Percentiles rank a stretch among this genome's conserved stretches.
phyloP scores from a whole-genome alignment of 2,113 vertebrate species.

The Penelope pileata region DNA sequence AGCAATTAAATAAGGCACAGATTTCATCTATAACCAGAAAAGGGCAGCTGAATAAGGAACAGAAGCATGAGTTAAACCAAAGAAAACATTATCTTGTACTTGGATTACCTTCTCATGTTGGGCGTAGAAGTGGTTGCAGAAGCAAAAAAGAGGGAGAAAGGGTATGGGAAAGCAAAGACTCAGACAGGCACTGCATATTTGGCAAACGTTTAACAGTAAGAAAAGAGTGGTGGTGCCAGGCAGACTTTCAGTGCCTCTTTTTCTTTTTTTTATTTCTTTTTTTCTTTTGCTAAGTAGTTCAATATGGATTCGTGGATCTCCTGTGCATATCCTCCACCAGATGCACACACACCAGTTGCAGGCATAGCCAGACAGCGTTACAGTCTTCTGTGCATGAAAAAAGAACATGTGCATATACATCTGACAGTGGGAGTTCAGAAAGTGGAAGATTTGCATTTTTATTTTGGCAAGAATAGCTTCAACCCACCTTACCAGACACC shows the following conservation, averaged over 20 bases:
- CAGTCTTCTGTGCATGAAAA: neutral
- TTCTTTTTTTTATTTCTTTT: neutral
- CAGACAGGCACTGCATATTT: neutral
- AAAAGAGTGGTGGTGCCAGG: neutral
- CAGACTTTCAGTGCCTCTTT: neutral
- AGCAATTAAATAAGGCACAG: neutral
- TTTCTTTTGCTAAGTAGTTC: neutral
- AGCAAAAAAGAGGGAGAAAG: neutral
- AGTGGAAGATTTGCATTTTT: neutral
- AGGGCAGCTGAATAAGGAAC: neutral
- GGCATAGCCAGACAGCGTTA: neutral
- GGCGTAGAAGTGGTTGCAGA: neutral
- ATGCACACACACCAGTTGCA: neutral
- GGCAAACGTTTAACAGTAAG: neutral
- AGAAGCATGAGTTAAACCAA: constrained; percentile 21
- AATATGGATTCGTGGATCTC: neutral
- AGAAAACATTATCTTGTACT: constrained; percentile 10
- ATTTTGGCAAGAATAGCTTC: neutral
- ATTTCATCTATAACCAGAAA: neutral
- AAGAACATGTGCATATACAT: accelerated
- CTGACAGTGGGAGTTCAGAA: neutral
- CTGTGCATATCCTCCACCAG: neutral
- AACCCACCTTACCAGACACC: neutral
- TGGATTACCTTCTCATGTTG: neutral
- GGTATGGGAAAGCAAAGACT: constrained; percentile 12